A percentile compares a stretch with the other conserved stretches of the same genome.
Evolutionary conservation across 2,797 vertebrate genomes (phyloP).

Genomic region (Meda fulgida): DNA sequence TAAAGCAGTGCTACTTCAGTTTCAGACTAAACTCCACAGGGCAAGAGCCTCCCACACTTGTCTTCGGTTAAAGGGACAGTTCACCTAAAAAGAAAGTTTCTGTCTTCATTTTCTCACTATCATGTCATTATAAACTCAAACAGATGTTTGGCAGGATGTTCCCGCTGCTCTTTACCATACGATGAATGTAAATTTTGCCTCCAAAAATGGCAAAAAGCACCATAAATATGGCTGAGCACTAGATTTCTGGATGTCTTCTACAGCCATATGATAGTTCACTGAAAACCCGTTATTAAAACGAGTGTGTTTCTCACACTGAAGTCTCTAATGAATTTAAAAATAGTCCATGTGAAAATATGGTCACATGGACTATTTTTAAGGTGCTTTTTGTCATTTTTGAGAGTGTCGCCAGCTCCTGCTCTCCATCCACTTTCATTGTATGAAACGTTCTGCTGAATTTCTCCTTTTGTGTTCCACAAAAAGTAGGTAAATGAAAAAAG

Average conservation of each 20-base stretch:
- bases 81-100: background rate
- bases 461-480: background rate
- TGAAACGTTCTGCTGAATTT: background rate
- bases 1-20: constrained; percentile 48
- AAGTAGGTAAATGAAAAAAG: background rate
- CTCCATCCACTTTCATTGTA: background rate
- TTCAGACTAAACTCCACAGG: background rate
- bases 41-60: background rate
- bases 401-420: background rate
- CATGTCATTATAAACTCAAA: background rate
- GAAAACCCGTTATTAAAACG: background rate
- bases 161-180: background rate
- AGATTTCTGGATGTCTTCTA: background rate
- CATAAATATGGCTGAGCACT: background rate
- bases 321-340: background rate
- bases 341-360: background rate
- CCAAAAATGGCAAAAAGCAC: background rate
- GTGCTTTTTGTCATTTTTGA: background rate
- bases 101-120: background rate
- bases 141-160: background rate
- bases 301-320: background rate
- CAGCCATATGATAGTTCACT: no score
- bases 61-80: background rate
- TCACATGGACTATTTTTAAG: background rate
- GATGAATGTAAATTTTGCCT: background rate